Base-by-base conservation (phyloP, 2,888 invertebrate genomes). In the Conops quadrifasciatus region DNA sequence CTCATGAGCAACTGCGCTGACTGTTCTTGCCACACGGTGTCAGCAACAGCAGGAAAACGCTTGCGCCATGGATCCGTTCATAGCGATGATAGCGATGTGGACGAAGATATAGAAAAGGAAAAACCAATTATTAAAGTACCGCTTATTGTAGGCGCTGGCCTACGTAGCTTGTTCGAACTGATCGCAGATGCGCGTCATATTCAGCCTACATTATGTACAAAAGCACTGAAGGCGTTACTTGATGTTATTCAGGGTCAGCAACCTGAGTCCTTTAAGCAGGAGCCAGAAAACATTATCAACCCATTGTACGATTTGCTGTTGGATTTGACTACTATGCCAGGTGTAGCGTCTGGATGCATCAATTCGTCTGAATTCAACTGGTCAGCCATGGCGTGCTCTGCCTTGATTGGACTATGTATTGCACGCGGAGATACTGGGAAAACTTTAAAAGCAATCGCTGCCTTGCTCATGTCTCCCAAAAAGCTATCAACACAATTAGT, bases 381-480 rank as follows among this genome's bases (percentile, higher is more conserved):
- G 79, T 94, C 95, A 24, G 92, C 95, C 4, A 90, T 96, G 72
- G 95, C 97, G 66, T 95, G 96, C 83, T 93, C 98, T 1, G 97
- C 97, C 78, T 88, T 99, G 11, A 89, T 98, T 67, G 95, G 96
- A 69, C 88, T 98, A 73, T 95, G 96, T 16, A 94, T 98, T 63
- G 97, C 97, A 1, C 89, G 94, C 70, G 98, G 98, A 4, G 95
- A 97, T 83, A 95, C 97, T 13, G 96, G 96, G 72, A 93, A 95
- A 81, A 91, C 95, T 78, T 88, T 98, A 7, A 91, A 92, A 78
- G 95, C 97, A 5, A 90, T 95, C 49, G 92, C 95, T 3, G 93
- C 95, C 30, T 88, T 97, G 75, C 89, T 96, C 58, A 96, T 96
- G 93, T 94, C 94, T 68, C 91, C 94, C 0, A 88, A 92, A 77